Conservation (phyloP, 2,113 vertebrate species). For the Albula goreensis region DNA sequence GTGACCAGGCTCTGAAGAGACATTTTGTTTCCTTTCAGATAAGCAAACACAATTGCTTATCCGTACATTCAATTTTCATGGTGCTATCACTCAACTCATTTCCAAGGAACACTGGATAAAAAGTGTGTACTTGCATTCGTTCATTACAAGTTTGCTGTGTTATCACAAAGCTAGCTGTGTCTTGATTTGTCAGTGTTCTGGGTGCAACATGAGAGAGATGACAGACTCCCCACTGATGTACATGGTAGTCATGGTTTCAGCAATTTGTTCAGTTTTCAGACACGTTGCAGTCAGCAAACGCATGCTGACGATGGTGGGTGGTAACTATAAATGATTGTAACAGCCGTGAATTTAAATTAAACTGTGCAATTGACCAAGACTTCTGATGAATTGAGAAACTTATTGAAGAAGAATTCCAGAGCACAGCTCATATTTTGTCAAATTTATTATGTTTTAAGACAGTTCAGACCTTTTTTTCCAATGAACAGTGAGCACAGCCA, state of each 20-base stretch:
- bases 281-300: not conserved
- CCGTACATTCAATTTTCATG: not conserved
- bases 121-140: not conserved
- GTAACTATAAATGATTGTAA: not conserved
- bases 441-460: not conserved
- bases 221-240: conserved; percentile 5
- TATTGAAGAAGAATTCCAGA: not conserved
- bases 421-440: not conserved
- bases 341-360: not conserved
- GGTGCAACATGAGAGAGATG: not conserved
- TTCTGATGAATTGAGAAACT: not conserved
- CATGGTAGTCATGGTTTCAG: conserved; percentile 32
- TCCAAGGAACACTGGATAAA: not conserved
- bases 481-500: too few relatives aligned
- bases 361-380: not conserved
- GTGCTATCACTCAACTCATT: not conserved
- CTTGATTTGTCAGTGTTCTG: not conserved
- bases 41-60: not conserved
- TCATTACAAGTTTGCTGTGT: not conserved
- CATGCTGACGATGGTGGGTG: not conserved
- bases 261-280: conserved; percentile 3
- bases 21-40: not conserved
- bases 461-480: too few relatives aligned
- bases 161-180: not conserved
- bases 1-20: not conserved